phyloP scores from a whole-genome alignment of 2,888 invertebrate genomes.

The Limenitis camilla region DNA sequence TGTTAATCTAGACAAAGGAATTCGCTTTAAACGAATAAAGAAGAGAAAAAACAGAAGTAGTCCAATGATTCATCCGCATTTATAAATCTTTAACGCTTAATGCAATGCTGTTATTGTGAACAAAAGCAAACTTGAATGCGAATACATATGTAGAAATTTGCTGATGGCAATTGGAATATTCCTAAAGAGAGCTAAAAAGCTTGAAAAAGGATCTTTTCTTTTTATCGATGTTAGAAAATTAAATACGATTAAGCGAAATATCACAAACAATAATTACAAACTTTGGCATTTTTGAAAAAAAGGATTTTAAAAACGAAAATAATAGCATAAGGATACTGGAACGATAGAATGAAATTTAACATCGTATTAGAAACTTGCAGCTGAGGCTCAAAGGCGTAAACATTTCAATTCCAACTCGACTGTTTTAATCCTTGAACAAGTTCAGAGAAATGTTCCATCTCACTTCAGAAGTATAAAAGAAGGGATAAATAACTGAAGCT shows the following conservation, averaged over 20 bases:
- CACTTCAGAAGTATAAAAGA: not conserved
- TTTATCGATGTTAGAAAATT: no score
- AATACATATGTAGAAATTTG: slow-evolving; percentile 4
- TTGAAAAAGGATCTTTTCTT: no score
- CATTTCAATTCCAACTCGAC: not conserved
- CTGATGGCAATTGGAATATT: slow-evolving; percentile 2
- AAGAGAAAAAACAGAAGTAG: slow-evolving; percentile 30
- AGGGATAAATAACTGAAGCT: slow-evolving; percentile 7
- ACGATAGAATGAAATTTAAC: no score
- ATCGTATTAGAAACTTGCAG: no score
- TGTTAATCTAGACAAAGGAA: slow-evolving; percentile 54
- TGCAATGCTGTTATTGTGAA: slow-evolving; percentile 5
- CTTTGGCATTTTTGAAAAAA: no score
- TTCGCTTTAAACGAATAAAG: slow-evolving; percentile 32
- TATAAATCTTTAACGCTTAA: slow-evolving; percentile 23
- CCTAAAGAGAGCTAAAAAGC: slow-evolving; percentile 2
- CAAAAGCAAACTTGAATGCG: slow-evolving; percentile 3
- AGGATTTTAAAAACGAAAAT: no score
- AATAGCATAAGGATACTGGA: no score
- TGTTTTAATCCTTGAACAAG: not conserved
- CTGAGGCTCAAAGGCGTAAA: no score
- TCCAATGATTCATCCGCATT: slow-evolving; percentile 35
- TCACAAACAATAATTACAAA: no score
- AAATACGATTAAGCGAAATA: no score
- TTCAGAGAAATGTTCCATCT: not conserved